phyloP scores from a whole-genome alignment of 2,797 vertebrate species.

The Sebastes jordani region DNA sequence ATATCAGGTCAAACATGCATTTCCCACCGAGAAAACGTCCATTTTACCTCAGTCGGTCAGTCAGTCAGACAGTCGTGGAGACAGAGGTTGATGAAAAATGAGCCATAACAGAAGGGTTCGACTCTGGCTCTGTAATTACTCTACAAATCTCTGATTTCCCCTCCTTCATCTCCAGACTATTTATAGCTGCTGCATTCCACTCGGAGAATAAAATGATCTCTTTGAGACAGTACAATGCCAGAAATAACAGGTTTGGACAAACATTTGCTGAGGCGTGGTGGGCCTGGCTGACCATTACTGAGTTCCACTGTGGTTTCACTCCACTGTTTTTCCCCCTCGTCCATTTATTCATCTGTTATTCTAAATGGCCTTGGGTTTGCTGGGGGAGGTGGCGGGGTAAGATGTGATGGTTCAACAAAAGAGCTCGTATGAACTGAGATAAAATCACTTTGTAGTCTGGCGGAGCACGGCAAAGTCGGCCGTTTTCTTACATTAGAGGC shows the following conservation, averaged over 20 bases:
- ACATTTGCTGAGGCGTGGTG: constrained; percentile 77
- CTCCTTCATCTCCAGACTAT: constrained; percentile 73
- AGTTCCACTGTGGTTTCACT: constrained; percentile 70
- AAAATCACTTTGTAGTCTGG: constrained; percentile 18
- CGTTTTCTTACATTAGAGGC: not conserved
- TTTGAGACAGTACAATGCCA: constrained; percentile 77
- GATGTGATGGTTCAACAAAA: constrained; percentile 60
- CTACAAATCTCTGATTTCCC: constrained; percentile 79
- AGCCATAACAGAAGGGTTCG: constrained; percentile 73
- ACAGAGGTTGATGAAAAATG: constrained; percentile 78
- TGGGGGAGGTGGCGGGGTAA: constrained; percentile 20
- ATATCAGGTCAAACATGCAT: constrained; percentile 46
- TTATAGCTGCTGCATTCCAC: constrained; percentile 75
- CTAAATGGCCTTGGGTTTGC: constrained; percentile 57
- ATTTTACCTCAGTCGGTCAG: constrained; percentile 52
- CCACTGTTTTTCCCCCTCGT: constrained; percentile 57
- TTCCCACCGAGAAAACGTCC: constrained; percentile 32
- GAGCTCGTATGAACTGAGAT: constrained; percentile 13
- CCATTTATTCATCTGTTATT: constrained; percentile 69
- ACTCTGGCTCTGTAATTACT: constrained; percentile 75
- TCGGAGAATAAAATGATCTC: constrained; percentile 74
- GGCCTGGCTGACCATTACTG: constrained; percentile 72
- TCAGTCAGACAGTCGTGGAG: constrained; percentile 70
- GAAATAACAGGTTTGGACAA: constrained; percentile 80
- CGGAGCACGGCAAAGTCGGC: not conserved